A percentile compares a stretch with the other conserved stretches of the same genome.
Evolutionary conservation across 2,888 invertebrate species (phyloP).

Genomic region (Stenchaetothrips biformis): DNA sequence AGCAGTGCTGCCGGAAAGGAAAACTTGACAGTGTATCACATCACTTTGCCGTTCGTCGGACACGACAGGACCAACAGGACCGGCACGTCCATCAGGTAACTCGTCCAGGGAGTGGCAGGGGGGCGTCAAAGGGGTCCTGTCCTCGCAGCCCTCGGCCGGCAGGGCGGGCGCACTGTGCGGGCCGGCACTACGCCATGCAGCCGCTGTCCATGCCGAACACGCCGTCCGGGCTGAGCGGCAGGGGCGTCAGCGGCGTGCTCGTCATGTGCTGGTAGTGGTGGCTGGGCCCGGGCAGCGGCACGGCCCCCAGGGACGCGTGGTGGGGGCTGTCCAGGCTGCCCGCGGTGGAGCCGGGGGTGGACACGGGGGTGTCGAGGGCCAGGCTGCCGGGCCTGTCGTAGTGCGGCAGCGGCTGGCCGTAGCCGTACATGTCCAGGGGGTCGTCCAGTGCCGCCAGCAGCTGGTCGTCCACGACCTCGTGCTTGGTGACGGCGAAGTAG

Average conservation of each 20-base stretch:
- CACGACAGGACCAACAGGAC: neutral
- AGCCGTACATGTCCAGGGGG: constrained; percentile 5
- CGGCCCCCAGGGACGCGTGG: neutral
- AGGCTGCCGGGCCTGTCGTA: neutral
- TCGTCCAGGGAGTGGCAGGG: neutral
- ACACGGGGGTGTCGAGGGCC: neutral
- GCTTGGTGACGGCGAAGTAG: constrained; percentile 19
- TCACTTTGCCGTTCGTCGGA: neutral
- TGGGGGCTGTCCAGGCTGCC: constrained; percentile 4
- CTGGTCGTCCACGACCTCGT: constrained; percentile 6
- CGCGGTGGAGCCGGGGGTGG: neutral
- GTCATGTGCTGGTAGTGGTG: constrained; percentile 1
- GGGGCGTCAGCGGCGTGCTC: neutral
- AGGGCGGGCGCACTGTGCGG: neutral
- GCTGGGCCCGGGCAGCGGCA: neutral
- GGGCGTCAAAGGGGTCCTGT: neutral
- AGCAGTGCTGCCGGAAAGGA: no score
- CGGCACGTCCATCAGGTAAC: neutral
- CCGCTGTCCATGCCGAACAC: constrained; percentile 16
- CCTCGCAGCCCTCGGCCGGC: neutral
- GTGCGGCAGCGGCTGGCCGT: neutral
- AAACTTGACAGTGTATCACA: neutral
- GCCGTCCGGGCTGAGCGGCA: neutral
- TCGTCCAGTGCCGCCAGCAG: constrained; percentile 2
- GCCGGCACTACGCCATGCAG: constrained; percentile 8